Evolutionary conservation across 2,888 invertebrate genomes (phyloP).

Genomic region (Actias luna): DNA sequence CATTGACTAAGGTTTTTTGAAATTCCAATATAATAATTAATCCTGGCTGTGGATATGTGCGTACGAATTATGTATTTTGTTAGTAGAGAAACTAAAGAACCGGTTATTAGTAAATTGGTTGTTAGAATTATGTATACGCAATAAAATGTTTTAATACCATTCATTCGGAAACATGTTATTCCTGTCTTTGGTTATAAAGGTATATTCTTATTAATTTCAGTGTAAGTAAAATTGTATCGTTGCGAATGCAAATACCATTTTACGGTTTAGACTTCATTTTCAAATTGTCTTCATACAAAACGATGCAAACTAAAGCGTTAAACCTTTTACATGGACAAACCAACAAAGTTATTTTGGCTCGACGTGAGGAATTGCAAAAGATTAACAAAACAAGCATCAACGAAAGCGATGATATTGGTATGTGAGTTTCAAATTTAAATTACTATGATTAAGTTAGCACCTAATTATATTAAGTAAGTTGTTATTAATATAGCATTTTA

Average conservation of each 20-base stretch:
- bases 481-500: too few species aligned
- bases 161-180: neutral
- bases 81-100: too few species aligned
- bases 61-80: too few species aligned
- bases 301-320: conserved; percentile 73
- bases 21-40: too few species aligned
- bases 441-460: too few species aligned
- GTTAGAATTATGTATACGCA: too few species aligned
- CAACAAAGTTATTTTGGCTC: conserved; percentile 64
- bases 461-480: too few species aligned
- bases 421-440: conserved; percentile 15
- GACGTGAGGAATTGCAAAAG: conserved; percentile 55
- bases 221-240: conserved; percentile 43
- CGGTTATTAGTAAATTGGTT: too few species aligned
- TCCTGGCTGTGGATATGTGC: too few species aligned
- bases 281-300: conserved; percentile 81
- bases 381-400: conserved; percentile 42
- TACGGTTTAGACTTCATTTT: conserved; percentile 54
- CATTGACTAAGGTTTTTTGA: too few species aligned
- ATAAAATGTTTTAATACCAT: too few species aligned
- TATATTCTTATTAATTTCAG: conserved; percentile 30
- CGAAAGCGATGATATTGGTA: conserved; percentile 52
- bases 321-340: conserved; percentile 69
- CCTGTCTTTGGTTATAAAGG: neutral
- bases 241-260: conserved; percentile 61